Evolutionary conservation across 1,140 invertebrate species (phyloP).

Genomic region (Nebria ingens): DNA sequence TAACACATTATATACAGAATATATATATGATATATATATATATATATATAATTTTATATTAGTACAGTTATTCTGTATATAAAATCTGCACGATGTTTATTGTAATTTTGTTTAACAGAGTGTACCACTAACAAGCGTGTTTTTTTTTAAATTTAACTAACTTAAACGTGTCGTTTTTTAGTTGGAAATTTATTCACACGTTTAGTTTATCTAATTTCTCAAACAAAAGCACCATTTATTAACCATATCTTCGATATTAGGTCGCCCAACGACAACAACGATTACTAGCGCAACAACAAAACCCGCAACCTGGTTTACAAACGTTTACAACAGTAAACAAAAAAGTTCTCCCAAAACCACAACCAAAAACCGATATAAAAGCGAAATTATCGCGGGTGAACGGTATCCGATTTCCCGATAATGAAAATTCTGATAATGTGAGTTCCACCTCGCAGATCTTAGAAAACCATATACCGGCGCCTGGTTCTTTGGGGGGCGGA

Average conservation of each 20-base stretch:
- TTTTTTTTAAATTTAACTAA: conserved; percentile 12
- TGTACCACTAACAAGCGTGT: background rate
- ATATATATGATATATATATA: too few species aligned
- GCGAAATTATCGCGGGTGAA: conserved; percentile 23
- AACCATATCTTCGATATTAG: conserved; percentile 33
- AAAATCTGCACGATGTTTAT: too few species aligned
- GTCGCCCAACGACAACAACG: conserved; percentile 50
- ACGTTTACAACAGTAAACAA: conserved; percentile 21
- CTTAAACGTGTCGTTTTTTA: too few species aligned
- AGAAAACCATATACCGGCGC: conserved; percentile 16
- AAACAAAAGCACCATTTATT: too few species aligned
- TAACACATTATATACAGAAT: too few species aligned
- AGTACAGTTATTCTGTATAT: too few species aligned
- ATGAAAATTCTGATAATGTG: conserved; percentile 27
- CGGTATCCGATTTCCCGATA: conserved; percentile 30
- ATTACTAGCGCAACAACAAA: conserved; percentile 39
- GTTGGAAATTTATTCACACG: too few species aligned
- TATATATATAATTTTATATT: too few species aligned
- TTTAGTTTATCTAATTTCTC: too few species aligned
- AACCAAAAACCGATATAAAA: conserved; percentile 21
- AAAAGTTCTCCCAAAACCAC: conserved; percentile 37
- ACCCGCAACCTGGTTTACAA: conserved; percentile 18
- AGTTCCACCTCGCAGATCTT: conserved; percentile 27
- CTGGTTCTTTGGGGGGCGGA: background rate
- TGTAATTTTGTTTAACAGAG: background rate